Base-by-base conservation (phyloP, 1,140 invertebrate species). In the Euborellia annulipes region DNA sequence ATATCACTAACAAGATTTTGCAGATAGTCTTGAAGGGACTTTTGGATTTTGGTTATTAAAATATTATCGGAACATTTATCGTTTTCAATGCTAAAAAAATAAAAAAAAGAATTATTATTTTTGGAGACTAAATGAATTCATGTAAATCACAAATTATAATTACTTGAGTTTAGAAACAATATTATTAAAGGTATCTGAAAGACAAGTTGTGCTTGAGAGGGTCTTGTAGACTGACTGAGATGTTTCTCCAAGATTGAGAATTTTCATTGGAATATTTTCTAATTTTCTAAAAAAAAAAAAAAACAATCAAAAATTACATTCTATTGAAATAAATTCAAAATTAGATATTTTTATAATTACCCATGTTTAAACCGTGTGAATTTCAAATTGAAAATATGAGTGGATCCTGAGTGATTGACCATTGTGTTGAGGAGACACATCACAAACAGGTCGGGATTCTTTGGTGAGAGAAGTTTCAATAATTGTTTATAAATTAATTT, bases 401-500 rank as follows among this genome's bases (percentile, higher is more conserved):
- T 78, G 11, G 64, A 65, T 27, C 54, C 51, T 16, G 57, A 56
- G 17, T 58, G 62, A 14, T 58, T 58, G 43, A 54, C 62, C 13
- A 66, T 64, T n/a, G 67, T 64, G 38, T 67, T 65, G 48, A 73
- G 64, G 52, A 74, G 67, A 49, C 69, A 72, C 3, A 51, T 45
- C 8, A 69, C 65, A 55, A 75, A 66, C 47, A 64, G 66, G 45
- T 59, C 51, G 34, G 63, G 55, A 22, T 61, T 51, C 1, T 52
- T 46, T 13, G 43, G 46, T 43, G 21, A 40, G 30, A 76, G 72
- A 44, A 68, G 64, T 18, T 67, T 65, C 30, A 67, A 64, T 40
- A 78, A 58, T 36, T 71, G 64, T 59, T 67, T 73, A 30, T 76
- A 71, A 47, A 77, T 58, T 46, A 71, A 53, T 56, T 66, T 72